phyloP scores from a whole-genome alignment of 2,888 invertebrate species.

The Ornithoptera priamus region DNA sequence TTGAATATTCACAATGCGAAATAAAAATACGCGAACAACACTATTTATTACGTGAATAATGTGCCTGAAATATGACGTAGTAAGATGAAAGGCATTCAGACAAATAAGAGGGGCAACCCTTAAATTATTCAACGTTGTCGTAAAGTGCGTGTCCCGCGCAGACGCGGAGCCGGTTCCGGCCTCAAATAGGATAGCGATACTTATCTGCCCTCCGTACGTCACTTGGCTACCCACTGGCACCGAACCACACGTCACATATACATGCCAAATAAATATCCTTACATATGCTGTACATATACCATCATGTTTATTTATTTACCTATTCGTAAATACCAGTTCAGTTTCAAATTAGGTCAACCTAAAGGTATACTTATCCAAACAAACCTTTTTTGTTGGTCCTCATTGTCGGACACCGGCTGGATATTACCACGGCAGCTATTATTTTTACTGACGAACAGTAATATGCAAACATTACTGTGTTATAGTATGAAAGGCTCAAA shows the following conservation, averaged over 20 bases:
- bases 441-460: no score
- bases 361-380: no score
- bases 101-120: background rate
- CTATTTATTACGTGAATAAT: background rate
- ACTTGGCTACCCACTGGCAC: background rate
- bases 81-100: background rate
- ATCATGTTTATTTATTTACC: no score
- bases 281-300: background rate
- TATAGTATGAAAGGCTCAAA: no score
- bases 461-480: no score
- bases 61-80: background rate
- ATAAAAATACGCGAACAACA: no score
- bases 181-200: background rate
- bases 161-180: background rate
- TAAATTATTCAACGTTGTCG: constrained; percentile 2
- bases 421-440: no score
- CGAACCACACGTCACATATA: background rate
- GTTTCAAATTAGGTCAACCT: no score
- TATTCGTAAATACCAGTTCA: no score
- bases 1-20: no score
- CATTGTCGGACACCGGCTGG: no score
- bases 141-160: background rate
- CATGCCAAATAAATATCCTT: background rate
- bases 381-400: no score
- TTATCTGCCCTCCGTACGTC: constrained; percentile 1